Evolutionary conservation across 64 coral and sea anemone species (phyloP).

Genomic region (Montipora foliosa): DNA sequence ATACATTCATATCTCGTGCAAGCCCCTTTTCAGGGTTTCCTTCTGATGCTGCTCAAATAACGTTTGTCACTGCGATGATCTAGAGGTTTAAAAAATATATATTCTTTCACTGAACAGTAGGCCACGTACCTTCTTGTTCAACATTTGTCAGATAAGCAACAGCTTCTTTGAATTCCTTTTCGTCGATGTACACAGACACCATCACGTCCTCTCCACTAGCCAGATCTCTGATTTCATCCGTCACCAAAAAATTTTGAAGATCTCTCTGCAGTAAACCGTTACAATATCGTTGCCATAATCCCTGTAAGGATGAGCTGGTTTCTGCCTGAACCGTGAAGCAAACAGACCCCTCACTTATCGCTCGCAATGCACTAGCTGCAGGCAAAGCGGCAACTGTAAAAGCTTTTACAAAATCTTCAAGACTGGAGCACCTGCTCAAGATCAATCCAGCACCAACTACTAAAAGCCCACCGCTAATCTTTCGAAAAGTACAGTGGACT

Average conservation of each 20-base stretch:
- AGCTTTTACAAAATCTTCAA: not conserved
- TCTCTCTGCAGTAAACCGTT: not conserved
- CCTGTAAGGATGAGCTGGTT: not conserved
- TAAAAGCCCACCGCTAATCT: not conserved
- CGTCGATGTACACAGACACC: not conserved
- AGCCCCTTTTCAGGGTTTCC: no score
- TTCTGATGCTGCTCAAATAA: no score
- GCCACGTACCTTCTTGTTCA: not conserved
- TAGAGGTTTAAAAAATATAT: no score
- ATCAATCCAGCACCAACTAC: not conserved
- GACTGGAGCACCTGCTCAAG: not conserved
- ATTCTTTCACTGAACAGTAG: no score
- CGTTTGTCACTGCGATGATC: no score
- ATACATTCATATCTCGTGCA: no score
- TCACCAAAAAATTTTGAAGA: conserved; percentile 11
- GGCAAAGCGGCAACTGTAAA: not conserved
- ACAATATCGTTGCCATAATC: not conserved
- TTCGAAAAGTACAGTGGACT: not conserved
- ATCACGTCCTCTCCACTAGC: not conserved
- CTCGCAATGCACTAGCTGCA: not conserved
- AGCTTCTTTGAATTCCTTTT: not conserved
- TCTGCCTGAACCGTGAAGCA: not conserved
- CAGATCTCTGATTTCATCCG: not conserved
- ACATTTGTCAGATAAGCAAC: not conserved
- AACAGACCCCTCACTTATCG: not conserved